Evolutionary conservation across 2,113 vertebrate genomes (phyloP).

Genomic region (Gopherus evgoodei): DNA sequence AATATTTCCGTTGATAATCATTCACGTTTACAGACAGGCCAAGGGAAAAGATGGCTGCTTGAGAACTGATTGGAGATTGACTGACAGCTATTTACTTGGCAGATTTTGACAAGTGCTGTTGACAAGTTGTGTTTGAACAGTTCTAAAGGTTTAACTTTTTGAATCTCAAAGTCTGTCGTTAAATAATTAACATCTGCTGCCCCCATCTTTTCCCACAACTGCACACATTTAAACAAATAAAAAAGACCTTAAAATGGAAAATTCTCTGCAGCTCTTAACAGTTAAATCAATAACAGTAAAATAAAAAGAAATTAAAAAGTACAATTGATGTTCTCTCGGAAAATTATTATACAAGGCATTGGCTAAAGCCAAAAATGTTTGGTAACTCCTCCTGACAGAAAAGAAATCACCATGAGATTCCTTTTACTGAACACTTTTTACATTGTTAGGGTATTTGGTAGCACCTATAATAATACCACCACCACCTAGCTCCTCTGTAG

Average conservation of each 20-base stretch:
- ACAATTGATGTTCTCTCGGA: not conserved
- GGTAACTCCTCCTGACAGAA: not conserved
- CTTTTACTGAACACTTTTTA: not conserved
- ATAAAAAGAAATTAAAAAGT: not conserved
- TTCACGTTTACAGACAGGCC: not conserved
- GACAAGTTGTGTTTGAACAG: not conserved
- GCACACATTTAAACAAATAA: not conserved
- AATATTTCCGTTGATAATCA: too few species aligned
- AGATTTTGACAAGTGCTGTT: not conserved
- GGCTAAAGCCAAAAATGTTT: not conserved
- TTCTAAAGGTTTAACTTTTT: not conserved
- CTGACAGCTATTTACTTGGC: not conserved
- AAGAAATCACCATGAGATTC: not conserved
- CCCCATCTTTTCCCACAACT: not conserved
- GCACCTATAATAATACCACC: not conserved
- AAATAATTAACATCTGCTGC: not conserved
- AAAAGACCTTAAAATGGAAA: not conserved
- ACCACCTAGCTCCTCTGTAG: not conserved
- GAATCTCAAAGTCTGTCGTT: not conserved
- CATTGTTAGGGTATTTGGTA: not conserved
- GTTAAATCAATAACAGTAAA: not conserved
- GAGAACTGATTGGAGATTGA: not conserved
- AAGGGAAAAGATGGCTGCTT: too few species aligned
- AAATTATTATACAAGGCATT: not conserved
- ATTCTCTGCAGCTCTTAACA: not conserved